Base-by-base conservation (phyloP, 2,888 invertebrate genomes). In the Lypha dubia region DNA sequence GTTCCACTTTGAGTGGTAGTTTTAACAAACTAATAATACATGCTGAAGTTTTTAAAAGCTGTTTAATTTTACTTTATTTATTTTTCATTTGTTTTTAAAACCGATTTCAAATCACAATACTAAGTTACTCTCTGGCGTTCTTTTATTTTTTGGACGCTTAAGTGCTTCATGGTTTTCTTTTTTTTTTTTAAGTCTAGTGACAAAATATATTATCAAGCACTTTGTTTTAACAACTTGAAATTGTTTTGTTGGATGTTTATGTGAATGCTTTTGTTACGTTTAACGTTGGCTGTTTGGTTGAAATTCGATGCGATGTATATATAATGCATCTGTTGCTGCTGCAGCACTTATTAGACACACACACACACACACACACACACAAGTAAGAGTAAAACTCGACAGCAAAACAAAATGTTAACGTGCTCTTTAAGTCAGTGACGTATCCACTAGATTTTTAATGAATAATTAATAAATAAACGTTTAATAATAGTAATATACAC, bases 161-260 rank as follows among this genome's bases (percentile, higher is more conserved):
- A 75, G 75, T 81, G 63, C 38, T 53, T 46, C 28, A 24, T 63
- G 56, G 15, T 58, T 65, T 32, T 63, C 1, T 38, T 2, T 38
- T 73, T 65, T 80, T 38, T 38, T 44, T 62, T 62, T 68, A 80
- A 75, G 53, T 70, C 75, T 75, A 75, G 53, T 81, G 63, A 63
- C 41, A 28, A 76, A 56, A 46, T 46, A 32, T n/a, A 65, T 38
- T 49, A 53, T 41, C 46, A 63, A 32, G 63, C 49, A 74, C 41
- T 67, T 82, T 75, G 63, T 63, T 70, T 56, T 62, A 75, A 56
- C 32, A 63, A 70, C 17, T 70, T 46, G 1, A 70, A 65, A 71
- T 32, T 63, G 44, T 63, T 67, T 62, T 60, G 74, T 70, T 20
- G 9, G 17, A 44, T 44, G 17, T 22, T 5, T 53, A n/a, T 62